Conservation (phyloP, 2,113 vertebrate genomes). For the mouse (Mus musculus) region GRCm39 chr11:88949001-88949500, state of each 20-base stretch:
- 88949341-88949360: not conserved
- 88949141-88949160: too few relatives aligned
- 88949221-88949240: not conserved
- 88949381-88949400: not conserved
- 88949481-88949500: too few relatives aligned
- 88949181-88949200: not conserved
- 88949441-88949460: not conserved
- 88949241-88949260: not conserved
- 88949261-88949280: not conserved
- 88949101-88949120: not conserved
- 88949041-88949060: not conserved
- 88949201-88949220: not conserved
- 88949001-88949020: too few relatives aligned
- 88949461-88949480: not conserved
- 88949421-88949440: not conserved
- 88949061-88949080: not conserved
- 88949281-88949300: not conserved
- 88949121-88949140: not conserved
- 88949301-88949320: not conserved
- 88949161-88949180: not conserved
- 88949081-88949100: not conserved
- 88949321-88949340: not conserved
- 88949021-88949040: not conserved
- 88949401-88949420: not conserved
- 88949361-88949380: not conserved